Evolutionary conservation across 2,797 vertebrate genomes (phyloP).

Genomic region (Ficedula albicollis): DNA sequence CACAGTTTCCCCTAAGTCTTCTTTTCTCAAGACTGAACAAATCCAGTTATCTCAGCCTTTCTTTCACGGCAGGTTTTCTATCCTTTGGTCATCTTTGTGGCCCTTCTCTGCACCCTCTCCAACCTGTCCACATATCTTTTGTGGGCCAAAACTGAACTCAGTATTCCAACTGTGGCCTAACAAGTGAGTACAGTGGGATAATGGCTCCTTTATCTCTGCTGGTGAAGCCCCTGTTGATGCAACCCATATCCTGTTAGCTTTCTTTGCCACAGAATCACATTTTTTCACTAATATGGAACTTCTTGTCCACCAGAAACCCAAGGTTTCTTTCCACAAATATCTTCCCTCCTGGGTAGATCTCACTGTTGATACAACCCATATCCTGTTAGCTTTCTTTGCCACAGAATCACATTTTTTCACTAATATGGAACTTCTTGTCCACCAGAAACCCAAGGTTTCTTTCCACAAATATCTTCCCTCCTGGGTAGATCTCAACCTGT

Average conservation of each 20-base stretch:
- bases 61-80: not conserved
- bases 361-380: not conserved
- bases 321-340: rapidly evolving
- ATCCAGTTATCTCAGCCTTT: not conserved
- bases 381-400: not conserved
- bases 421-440: not conserved
- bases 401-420: not conserved
- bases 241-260: not conserved
- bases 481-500: not conserved
- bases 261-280: not conserved
- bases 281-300: not conserved
- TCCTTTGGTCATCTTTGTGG: not conserved
- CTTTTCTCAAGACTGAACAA: not conserved
- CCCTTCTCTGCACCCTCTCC: not conserved
- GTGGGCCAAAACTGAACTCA: not conserved
- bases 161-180: not conserved
- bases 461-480: rapidly evolving
- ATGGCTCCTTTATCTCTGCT: not conserved
- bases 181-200: not conserved
- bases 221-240: not conserved
- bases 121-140: not conserved
- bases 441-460: not conserved
- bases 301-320: not conserved
- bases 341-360: not conserved
- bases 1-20: not conserved